phyloP scores from a whole-genome alignment of 2,113 vertebrate species.

The Irena cyanogastra region DNA sequence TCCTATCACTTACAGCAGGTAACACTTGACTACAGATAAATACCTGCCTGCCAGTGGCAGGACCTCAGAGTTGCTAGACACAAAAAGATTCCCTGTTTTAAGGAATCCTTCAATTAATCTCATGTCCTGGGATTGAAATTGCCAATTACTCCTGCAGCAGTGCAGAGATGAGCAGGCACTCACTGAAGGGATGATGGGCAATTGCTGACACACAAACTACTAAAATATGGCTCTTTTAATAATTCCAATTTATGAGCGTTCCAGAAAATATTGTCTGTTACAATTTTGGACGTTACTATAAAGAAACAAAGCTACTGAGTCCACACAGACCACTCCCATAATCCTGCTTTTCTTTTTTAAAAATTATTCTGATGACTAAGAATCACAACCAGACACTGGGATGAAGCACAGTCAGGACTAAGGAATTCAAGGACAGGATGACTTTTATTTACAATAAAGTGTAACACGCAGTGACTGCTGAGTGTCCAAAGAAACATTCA shows the following conservation, averaged over 20 bases:
- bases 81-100: not conserved
- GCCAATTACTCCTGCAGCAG: not conserved
- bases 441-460: not conserved
- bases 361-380: slow-evolving; percentile 12
- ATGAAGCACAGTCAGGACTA: not conserved
- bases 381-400: not conserved
- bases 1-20: not conserved
- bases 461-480: not conserved
- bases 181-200: not conserved
- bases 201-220: not conserved
- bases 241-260: fast-evolving
- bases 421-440: not conserved
- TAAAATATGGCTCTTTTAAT: fast-evolving
- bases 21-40: not conserved
- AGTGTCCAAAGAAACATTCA: not conserved
- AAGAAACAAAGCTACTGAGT: not conserved
- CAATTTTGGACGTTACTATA: not conserved
- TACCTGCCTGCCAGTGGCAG: not conserved
- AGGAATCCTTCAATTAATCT: not conserved
- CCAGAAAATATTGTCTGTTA: not conserved
- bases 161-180: not conserved
- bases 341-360: not conserved
- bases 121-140: not conserved
- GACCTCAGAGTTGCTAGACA: not conserved
- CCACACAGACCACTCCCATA: not conserved